Conservation (phyloP, 2,113 vertebrate genomes). For the Ceyx margarethae region DNA sequence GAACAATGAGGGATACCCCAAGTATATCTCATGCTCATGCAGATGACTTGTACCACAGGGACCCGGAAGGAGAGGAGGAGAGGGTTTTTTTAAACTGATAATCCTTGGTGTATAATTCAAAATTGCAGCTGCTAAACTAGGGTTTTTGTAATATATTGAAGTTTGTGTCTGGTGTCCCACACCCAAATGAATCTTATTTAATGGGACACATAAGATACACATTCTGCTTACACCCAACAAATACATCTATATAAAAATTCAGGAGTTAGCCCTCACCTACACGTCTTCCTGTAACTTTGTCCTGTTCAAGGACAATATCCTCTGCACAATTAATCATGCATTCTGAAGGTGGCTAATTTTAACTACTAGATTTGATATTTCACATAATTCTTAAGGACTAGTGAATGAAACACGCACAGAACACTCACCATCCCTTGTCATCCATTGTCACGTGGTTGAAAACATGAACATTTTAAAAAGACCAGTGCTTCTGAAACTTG, state of each 20-base stretch:
- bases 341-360: not conserved
- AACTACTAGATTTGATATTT: not conserved
- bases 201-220: accelerated
- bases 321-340: not conserved
- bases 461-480: not conserved
- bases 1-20: not conserved
- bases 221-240: not conserved
- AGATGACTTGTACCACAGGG: not conserved
- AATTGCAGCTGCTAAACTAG: accelerated
- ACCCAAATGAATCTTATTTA: not conserved
- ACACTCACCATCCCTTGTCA: not conserved
- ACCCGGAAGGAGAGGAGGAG: not conserved
- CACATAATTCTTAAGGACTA: not conserved
- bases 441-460: not conserved
- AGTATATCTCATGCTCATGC: accelerated
- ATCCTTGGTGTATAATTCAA: not conserved
- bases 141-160: too few species aligned
- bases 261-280: not conserved
- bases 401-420: not conserved
- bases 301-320: not conserved
- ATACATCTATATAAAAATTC: not conserved
- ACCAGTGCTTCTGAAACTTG: not conserved
- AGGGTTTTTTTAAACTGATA: not conserved
- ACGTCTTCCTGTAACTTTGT: not conserved
- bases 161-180: too few species aligned